phyloP scores from a whole-genome alignment of 2,888 invertebrate species.

The Gerris lacustris region DNA sequence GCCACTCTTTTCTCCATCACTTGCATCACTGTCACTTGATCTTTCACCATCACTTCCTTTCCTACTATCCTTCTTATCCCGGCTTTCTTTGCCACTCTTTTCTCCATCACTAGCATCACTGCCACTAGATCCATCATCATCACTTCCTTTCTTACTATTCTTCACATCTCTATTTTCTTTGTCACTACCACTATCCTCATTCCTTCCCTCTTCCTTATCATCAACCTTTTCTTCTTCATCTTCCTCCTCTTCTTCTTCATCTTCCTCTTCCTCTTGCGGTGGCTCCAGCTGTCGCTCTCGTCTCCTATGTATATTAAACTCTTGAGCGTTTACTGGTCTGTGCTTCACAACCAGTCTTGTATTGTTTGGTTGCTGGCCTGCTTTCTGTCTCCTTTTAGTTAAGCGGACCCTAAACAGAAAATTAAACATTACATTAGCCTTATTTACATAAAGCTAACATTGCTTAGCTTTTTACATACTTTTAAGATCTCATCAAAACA shows the following conservation, averaged over 20 bases:
- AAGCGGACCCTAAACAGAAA: slow-evolving; percentile 59
- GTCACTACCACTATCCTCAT: slow-evolving; percentile 23
- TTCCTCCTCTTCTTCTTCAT: slow-evolving; percentile 48
- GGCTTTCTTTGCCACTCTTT: slow-evolving; percentile 47
- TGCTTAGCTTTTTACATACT: no score
- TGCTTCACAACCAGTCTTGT: slow-evolving; percentile 82
- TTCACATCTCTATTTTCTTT: slow-evolving; percentile 10
- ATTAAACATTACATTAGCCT: not conserved
- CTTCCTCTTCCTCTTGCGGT: slow-evolving; percentile 55
- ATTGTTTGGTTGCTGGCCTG: slow-evolving; percentile 53
- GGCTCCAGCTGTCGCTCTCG: slow-evolving; percentile 82
- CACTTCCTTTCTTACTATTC: slow-evolving; percentile 7
- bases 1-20: slow-evolving; percentile 11
- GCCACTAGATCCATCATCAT: not conserved
- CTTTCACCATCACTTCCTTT: slow-evolving; percentile 46
- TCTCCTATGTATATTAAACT: slow-evolving; percentile 74
- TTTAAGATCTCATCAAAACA: no score
- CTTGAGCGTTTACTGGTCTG: slow-evolving; percentile 68
- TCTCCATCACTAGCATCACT: slow-evolving; percentile 32
- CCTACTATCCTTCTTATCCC: slow-evolving; percentile 41
- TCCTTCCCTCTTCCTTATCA: slow-evolving; percentile 20
- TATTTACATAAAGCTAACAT: not conserved
- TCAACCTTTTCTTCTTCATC: slow-evolving; percentile 30
- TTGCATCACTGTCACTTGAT: slow-evolving; percentile 25
- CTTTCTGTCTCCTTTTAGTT: slow-evolving; percentile 78